Base-by-base conservation (phyloP, 2,113 vertebrate genomes). In the Nothocercus julius region DNA sequence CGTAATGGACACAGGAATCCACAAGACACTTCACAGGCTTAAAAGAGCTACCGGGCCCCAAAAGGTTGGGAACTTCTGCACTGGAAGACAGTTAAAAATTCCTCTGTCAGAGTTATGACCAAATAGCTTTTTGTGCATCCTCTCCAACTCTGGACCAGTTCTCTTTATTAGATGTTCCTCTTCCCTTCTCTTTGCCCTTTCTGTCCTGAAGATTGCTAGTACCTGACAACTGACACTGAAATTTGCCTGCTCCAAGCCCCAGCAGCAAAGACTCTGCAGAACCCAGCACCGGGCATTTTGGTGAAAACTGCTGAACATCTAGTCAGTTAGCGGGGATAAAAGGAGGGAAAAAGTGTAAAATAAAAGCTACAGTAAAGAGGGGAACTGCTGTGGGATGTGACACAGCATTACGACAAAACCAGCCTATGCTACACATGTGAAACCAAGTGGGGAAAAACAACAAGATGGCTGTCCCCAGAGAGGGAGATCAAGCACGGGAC, bases 1-100 rank as follows among this genome's bases (percentile, higher is more conserved):
- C 61, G 47, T n/a, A 9, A 85, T 86, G 38, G 21, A 42, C 4
- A 53, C 0, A 2, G 21, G 1, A 83, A 42, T 15, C 51, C 28
- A 28, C 14, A 81, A 78, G 45, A 81, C 28, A 84, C 25, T 45
- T 0, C 66, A n/a, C 80, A 87, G 21, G 5, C 21, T 92, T 49
- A 21, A 2, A 44, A 0, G 3, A 81, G 30, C 15, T 20, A 64
- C 6, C 1, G 5, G 32, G 16, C 28, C 17, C 20, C 64, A 82
- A 89, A 72, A 40, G 12, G 32, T 73, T 20, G 11, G 28, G 7
- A 79, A 61, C 8, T 78, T 74, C 19, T 51, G 18, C 30, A 64
- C 6, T 53, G 13, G 32, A 86, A 86, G 38, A 64, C 16, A 49
- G 2, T 34, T 49, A 72, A 75, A 92, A 92, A 88, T 5, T 30